Evolutionary conservation across 2,797 vertebrate genomes (phyloP), one percentile per base, ranked within the genome.

Genomic region (Potorous gilbertii): DNA sequence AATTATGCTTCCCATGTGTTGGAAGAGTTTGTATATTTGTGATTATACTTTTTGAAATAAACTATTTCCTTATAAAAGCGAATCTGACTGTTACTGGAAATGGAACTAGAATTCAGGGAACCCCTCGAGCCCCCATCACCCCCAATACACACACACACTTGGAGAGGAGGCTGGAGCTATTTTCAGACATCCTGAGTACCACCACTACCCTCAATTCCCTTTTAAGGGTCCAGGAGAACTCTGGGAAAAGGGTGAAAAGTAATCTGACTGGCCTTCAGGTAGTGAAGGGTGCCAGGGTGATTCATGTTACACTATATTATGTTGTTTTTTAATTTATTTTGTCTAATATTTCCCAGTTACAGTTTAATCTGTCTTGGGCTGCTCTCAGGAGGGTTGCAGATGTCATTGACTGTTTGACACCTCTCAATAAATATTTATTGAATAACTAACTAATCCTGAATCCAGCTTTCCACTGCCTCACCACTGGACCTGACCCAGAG

Each of bases 91-190:
- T 74, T 81, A 81, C 18, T 81, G 21, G 18, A 46, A 46, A 24
- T 40, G 21, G 74, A 81, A 81, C 18, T 81, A 4, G n/a, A 46
- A 8, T 11, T 2, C n/a, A 81, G 74, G 16, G 40, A 0, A 46
- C 34, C 62, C 31, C 5, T 40, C 66, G 5, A 0, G 5, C n/a
- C 34, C 4, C 34, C 0, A 0, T n/a, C 0, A 14, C 0, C 27
- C 27, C 56, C 24, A 56, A 56, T 21, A 2, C 24, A 56, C 24
- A 8, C 31, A 5, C 34, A 74, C 62, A n/a, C 18, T 46, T 81
- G n/a, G n/a, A 81, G 66, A 18, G 29, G 66, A 74, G 66, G 5
- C 0, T 8, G n/a, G 66, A 74, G 18, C 66, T n/a, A 74, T 74
- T 40, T 74, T 40, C 62, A 74, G n/a, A 74, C 14, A 40, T 16